phyloP scores from a whole-genome alignment of 2,113 vertebrate species.

The Myrmophylax atrothorax region DNA sequence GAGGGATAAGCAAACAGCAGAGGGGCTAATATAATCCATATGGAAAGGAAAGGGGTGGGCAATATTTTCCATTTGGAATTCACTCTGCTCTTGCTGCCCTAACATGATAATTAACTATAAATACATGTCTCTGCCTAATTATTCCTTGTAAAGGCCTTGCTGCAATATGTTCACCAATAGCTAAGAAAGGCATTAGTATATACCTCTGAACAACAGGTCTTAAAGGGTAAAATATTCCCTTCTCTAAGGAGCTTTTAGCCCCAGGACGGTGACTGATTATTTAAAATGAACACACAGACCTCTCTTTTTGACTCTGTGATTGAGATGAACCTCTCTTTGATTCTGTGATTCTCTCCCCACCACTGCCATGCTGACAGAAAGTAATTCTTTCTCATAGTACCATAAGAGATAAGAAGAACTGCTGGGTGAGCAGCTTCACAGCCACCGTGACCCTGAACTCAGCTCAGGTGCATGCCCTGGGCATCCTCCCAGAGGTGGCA shows the following conservation, averaged over 20 bases:
- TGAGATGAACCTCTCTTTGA: background rate
- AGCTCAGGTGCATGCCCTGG: background rate
- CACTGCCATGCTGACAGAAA: background rate
- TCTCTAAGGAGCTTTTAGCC: background rate
- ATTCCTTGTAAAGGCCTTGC: background rate
- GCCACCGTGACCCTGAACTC: background rate
- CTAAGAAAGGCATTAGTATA: background rate
- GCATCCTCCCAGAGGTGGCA: background rate
- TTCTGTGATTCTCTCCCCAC: background rate
- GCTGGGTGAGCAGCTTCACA: background rate
- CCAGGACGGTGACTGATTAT: background rate
- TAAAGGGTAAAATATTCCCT: background rate
- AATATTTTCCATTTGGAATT: background rate
- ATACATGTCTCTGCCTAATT: background rate
- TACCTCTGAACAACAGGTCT: background rate
- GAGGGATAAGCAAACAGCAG: background rate
- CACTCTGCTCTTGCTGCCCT: background rate
- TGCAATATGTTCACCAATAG: background rate
- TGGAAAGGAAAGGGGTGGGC: background rate
- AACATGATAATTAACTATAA: background rate
- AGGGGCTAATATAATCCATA: background rate
- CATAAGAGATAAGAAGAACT: background rate
- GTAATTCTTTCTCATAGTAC: background rate
- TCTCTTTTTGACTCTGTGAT: background rate
- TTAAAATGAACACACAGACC: background rate